phyloP scores from a whole-genome alignment of 2,888 invertebrate species.

The Dromius quadrimaculatus region DNA sequence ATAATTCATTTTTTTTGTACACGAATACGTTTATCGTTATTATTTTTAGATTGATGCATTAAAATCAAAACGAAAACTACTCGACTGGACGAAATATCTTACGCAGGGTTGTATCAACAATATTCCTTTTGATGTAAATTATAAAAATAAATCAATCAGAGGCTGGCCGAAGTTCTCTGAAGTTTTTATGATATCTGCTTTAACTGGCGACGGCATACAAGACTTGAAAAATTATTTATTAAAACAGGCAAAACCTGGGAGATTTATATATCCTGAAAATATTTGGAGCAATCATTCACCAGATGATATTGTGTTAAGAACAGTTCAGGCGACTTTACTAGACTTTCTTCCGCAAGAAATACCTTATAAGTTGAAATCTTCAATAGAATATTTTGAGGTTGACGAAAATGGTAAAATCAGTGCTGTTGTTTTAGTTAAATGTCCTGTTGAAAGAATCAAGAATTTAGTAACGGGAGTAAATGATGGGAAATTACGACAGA shows the following conservation, averaged over 20 bases:
- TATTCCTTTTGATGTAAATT: conserved; percentile 57
- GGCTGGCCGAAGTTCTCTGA: conserved; percentile 85
- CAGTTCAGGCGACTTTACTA: conserved; percentile 85
- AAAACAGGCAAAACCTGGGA: conserved; percentile 73
- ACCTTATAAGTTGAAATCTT: conserved; percentile 80
- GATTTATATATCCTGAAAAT: conserved; percentile 77
- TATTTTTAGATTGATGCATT: conserved; percentile 78
- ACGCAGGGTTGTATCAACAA: conserved; percentile 70
- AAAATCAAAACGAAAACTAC: conserved; percentile 79
- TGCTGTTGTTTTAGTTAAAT: conserved; percentile 73
- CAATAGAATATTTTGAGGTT: conserved; percentile 76
- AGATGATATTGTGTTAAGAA: conserved; percentile 76
- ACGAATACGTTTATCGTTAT: conserved; percentile 52
- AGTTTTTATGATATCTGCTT: conserved; percentile 92
- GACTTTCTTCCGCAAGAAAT: conserved; percentile 88
- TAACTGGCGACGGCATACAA: conserved; percentile 72
- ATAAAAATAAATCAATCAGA: conserved; percentile 55
- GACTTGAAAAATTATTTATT: conserved; percentile 73
- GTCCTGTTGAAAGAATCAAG: conserved; percentile 74
- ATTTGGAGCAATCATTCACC: conserved; percentile 81
- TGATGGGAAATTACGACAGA: conserved; percentile 78
- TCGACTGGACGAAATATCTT: conserved; percentile 77
- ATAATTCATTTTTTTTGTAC: not conserved
- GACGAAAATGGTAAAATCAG: conserved; percentile 68
- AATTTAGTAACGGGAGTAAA: conserved; percentile 76